Conservation (phyloP, 2,888 invertebrate species). For the Nezara viridula region DNA sequence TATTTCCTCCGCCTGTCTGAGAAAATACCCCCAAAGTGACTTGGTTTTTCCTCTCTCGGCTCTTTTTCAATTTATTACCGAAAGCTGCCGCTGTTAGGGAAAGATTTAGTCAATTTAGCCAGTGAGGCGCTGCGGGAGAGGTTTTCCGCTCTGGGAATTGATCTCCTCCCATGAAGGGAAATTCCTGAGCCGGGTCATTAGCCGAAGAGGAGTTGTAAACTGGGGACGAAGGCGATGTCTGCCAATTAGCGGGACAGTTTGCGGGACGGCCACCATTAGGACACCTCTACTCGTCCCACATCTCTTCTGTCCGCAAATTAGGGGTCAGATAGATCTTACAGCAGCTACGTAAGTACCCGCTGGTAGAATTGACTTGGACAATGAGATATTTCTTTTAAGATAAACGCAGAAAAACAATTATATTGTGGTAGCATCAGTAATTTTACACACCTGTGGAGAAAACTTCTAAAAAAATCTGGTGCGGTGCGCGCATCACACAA, state of each 20-base stretch:
- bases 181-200: conserved; percentile 5
- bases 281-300: not conserved
- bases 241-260: conserved; percentile 18
- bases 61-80: not conserved
- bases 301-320: not conserved
- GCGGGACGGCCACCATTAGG: not conserved
- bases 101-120: conserved; percentile 11
- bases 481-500: too few relatives aligned
- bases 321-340: not conserved
- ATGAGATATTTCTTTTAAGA: too few relatives aligned
- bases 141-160: not conserved
- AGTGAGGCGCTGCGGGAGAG: not conserved
- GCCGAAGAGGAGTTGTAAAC: not conserved
- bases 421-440: too few relatives aligned
- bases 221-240: not conserved
- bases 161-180: conserved; percentile 15
- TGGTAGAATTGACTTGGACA: not conserved
- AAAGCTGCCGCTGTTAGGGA: not conserved
- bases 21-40: not conserved
- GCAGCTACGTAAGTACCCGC: not conserved
- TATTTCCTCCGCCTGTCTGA: not conserved
- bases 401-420: too few relatives aligned
- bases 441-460: too few relatives aligned
- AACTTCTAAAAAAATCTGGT: too few relatives aligned
- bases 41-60: not conserved